Percentiles rank a stretch among this genome's conserved stretches.
Conservation (phyloP, 2,888 invertebrate species). For the Ichneumoninae sp. region DNA sequence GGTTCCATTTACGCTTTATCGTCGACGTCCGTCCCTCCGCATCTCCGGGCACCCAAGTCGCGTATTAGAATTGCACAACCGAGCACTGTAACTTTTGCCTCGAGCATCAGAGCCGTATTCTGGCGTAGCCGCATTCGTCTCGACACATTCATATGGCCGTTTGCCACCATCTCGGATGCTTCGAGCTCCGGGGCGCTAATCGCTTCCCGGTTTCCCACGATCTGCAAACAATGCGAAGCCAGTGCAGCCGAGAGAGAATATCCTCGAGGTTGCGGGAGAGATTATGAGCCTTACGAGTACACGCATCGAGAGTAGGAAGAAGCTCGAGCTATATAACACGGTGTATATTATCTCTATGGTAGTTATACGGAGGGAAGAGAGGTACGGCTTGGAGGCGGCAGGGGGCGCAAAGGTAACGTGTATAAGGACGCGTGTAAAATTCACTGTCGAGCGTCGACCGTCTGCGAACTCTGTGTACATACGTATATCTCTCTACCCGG, state of each 20-base stretch:
- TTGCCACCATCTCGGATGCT: conserved; percentile 21
- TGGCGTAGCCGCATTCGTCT: not conserved
- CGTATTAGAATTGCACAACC: conserved; percentile 3
- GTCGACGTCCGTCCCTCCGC: not conserved
- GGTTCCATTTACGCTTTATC: not conserved
- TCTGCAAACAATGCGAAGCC: conserved; percentile 79
- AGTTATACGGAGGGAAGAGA: conserved; percentile 27
- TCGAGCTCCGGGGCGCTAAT: conserved; percentile 70
- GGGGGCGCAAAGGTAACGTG: conserved; percentile 35
- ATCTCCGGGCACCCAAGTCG: not conserved
- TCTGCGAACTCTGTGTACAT: conserved; percentile 36
- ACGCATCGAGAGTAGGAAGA: conserved; percentile 36
- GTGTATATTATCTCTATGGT: conserved; percentile 31
- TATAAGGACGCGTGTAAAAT: conserved; percentile 56
- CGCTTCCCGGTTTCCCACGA: conserved; percentile 81
- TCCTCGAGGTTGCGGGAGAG: conserved; percentile 35
- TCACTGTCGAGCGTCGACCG: conserved; percentile 12
- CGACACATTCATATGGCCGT: conserved; percentile 31
- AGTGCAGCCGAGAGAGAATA: conserved; percentile 43
- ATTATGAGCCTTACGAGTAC: conserved; percentile 51
- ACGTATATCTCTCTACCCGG: not conserved
- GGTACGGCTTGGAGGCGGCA: conserved; percentile 14
- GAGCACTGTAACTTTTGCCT: not conserved
- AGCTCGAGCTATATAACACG: conserved; percentile 3
- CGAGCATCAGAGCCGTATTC: not conserved